These are phyloP conservation scores for Caenorhabditis briggsae DNA, from an alignment of 1,140 invertebrate genomes.

Conservation along the genomic window DNA sequence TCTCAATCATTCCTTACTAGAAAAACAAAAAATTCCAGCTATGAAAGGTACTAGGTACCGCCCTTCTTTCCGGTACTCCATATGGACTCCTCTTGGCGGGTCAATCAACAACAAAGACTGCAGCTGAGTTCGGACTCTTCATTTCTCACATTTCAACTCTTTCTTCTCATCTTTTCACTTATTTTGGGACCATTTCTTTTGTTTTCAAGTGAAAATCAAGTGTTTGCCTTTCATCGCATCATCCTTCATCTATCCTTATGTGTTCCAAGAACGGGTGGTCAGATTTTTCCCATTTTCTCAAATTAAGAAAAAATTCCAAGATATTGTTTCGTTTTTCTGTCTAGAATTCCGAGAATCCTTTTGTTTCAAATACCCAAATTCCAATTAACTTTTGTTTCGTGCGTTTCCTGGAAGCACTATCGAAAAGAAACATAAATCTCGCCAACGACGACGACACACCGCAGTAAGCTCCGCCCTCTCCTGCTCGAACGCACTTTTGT, in stretches of 20 bases:
- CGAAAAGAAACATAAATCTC: not conserved
- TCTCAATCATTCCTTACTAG: not conserved
- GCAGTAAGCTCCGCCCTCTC: not conserved
- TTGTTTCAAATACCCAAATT: not conserved
- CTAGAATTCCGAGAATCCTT: not conserved
- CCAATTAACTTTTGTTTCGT: conserved; percentile 17
- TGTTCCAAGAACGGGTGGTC: conserved; percentile 7
- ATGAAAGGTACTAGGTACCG: conserved; percentile 3
- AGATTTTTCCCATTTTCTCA: not conserved
- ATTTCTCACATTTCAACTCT: conserved; percentile 44
- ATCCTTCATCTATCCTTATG: not conserved
- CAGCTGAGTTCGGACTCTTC: conserved; percentile 18
- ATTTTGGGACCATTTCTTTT: not conserved
- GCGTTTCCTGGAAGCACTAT: not conserved
- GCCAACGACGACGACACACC: not conserved
- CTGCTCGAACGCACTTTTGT: not conserved
- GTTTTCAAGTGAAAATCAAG: not conserved
- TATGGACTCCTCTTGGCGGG: not conserved
- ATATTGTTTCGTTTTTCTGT: not conserved
- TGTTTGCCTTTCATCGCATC: conserved; percentile 46
- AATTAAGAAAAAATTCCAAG: not conserved
- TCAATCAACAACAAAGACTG: not conserved
- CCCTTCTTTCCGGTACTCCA: not conserved
- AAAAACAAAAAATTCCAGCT: not conserved
- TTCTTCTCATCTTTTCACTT: too few relatives aligned